phyloP scores from a whole-genome alignment of 2,113 vertebrate genomes.

The Sinocyclocheilus grahami region DNA sequence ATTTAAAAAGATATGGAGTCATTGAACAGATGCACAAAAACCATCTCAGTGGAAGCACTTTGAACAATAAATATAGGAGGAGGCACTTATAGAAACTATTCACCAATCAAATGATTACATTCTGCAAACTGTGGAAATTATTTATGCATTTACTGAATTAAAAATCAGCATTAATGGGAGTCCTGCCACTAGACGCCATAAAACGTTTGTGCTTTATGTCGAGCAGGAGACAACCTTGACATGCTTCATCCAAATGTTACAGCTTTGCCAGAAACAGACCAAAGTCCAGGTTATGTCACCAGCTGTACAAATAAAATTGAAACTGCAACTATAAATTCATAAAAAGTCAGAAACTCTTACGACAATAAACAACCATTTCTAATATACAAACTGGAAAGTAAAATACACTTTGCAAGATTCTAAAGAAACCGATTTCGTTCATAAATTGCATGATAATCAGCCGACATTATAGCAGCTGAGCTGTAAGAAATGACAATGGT shows the following conservation, averaged over 20 bases:
- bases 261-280: neutral
- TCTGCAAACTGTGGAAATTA: neutral
- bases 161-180: neutral
- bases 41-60: neutral
- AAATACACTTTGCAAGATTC: neutral
- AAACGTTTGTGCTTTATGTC: neutral
- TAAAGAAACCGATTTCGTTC: neutral
- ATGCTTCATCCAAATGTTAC: constrained; percentile 28
- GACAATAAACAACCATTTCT: neutral
- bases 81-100: neutral
- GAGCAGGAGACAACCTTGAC: neutral
- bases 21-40: neutral
- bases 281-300: constrained; percentile 39
- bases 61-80: neutral
- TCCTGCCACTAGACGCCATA: neutral
- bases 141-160: neutral
- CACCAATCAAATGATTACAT: neutral
- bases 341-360: neutral
- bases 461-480: no score
- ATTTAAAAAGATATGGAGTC: neutral
- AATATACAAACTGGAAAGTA: neutral
- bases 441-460: no score
- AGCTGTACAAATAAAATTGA: neutral
- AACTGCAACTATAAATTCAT: neutral
- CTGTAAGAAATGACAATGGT: neutral